A percentile compares a stretch with the other conserved stretches of the same genome.
These are phyloP conservation scores for Muscicapa striata DNA, from an alignment of 2,797 vertebrate genomes.

Conservation along the genomic window DNA sequence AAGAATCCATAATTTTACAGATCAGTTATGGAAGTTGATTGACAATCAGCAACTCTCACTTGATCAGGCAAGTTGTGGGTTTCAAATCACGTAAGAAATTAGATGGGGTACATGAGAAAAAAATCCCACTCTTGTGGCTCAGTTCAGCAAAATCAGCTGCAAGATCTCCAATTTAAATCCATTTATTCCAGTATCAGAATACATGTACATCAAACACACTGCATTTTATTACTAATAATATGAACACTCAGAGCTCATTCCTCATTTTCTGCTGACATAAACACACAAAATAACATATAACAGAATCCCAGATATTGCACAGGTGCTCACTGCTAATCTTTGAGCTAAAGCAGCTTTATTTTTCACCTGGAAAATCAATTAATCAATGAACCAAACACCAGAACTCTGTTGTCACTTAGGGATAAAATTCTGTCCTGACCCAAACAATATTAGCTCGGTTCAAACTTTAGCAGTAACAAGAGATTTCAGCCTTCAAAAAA, in stretches of 20 bases:
- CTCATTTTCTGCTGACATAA: neutral
- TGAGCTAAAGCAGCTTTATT: neutral
- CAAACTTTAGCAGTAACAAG: neutral
- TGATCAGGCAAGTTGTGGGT: neutral
- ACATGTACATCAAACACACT: neutral
- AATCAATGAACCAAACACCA: neutral
- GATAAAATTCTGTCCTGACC: neutral
- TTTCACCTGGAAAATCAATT: neutral
- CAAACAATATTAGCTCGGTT: neutral
- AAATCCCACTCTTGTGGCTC: neutral
- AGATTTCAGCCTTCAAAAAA: neutral
- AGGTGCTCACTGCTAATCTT: neutral
- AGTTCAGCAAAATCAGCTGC: conserved; percentile 39
- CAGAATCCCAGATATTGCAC: neutral
- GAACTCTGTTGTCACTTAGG: neutral
- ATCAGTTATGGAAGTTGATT: neutral
- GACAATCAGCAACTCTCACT: neutral
- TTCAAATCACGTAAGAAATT: neutral
- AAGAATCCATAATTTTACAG: neutral
- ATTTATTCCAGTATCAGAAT: neutral
- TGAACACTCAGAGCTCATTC: neutral
- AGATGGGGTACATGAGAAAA: neutral
- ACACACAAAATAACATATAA: neutral
- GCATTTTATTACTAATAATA: neutral
- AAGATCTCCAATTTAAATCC: conserved; percentile 24